phyloP scores from a whole-genome alignment of 2,797 vertebrate species.

The Menidia menidia region DNA sequence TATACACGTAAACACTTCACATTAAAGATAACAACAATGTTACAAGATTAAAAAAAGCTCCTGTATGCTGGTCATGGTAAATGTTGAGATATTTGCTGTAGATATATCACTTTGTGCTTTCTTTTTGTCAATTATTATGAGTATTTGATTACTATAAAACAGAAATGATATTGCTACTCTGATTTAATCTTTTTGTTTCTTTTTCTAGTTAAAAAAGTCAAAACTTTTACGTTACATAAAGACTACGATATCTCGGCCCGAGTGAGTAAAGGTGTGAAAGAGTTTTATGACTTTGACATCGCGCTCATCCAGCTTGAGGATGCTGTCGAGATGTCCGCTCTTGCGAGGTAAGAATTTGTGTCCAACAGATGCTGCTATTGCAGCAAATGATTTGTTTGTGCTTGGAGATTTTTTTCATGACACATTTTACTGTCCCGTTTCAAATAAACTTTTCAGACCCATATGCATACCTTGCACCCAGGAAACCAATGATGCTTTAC shows the following conservation, averaged over 20 bases:
- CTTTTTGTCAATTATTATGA: too few relatives aligned
- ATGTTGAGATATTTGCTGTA: too few relatives aligned
- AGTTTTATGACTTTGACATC: constrained; percentile 77
- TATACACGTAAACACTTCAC: too few relatives aligned
- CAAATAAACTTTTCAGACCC: too few relatives aligned
- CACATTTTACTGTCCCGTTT: too few relatives aligned
- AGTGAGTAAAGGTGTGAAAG: background rate
- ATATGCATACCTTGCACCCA: constrained; percentile 77
- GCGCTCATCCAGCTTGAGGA: constrained; percentile 62
- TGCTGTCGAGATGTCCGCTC: background rate
- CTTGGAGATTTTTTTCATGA: too few relatives aligned
- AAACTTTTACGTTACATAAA: constrained; percentile 9
- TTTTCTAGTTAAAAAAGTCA: constrained; percentile 46
- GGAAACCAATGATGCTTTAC: constrained; percentile 67
- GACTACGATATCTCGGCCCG: constrained; percentile 23
- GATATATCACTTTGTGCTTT: too few relatives aligned
- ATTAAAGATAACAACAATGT: too few relatives aligned
- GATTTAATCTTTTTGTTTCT: background rate
- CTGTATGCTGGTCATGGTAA: too few relatives aligned
- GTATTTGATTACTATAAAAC: too few relatives aligned
- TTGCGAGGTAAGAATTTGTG: constrained; percentile 39
- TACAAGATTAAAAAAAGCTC: too few relatives aligned
- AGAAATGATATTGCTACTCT: background rate
- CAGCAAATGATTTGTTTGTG: too few relatives aligned
- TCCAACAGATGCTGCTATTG: background rate